A percentile compares a stretch with the other conserved stretches of the same genome.
Evolutionary conservation across 2,113 vertebrate genomes (phyloP).

Genomic region (Illadopsis cleaveri): DNA sequence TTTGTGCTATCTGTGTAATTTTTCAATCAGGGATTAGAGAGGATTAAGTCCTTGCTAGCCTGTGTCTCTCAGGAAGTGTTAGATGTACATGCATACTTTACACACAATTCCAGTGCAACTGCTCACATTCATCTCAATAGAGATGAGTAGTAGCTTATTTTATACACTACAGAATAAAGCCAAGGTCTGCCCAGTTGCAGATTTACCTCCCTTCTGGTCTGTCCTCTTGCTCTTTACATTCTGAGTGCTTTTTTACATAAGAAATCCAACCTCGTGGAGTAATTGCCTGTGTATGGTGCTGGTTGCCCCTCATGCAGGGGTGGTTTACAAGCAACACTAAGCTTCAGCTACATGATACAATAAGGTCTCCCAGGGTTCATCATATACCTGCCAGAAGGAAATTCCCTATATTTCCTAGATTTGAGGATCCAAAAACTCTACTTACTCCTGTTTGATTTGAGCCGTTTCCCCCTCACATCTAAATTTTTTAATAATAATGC

Average conservation of each 20-base stretch:
- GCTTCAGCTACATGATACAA: neutral
- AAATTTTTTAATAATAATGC: neutral
- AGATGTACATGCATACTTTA: neutral
- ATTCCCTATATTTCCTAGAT: neutral
- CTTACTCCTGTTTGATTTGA: neutral
- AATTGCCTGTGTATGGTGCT: neutral
- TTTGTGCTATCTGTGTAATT: conserved; percentile 47
- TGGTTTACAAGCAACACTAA: neutral
- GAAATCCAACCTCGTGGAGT: neutral
- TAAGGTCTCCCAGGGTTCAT: neutral
- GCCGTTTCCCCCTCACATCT: fast-evolving
- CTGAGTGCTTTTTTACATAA: neutral
- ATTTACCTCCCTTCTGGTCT: neutral
- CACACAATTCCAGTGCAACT: neutral
- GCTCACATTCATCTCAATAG: neutral
- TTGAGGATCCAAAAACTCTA: neutral
- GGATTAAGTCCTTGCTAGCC: conserved; percentile 42
- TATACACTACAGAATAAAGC: neutral
- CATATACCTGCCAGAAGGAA: neutral
- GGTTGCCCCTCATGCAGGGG: neutral
- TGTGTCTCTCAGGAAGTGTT: neutral
- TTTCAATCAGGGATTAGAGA: conserved; percentile 41
- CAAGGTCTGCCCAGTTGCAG: neutral
- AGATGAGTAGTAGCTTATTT: neutral
- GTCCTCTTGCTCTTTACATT: neutral